Conservation (phyloP, 2,797 vertebrate species). For the Lepilemur septentrionalis region DNA sequence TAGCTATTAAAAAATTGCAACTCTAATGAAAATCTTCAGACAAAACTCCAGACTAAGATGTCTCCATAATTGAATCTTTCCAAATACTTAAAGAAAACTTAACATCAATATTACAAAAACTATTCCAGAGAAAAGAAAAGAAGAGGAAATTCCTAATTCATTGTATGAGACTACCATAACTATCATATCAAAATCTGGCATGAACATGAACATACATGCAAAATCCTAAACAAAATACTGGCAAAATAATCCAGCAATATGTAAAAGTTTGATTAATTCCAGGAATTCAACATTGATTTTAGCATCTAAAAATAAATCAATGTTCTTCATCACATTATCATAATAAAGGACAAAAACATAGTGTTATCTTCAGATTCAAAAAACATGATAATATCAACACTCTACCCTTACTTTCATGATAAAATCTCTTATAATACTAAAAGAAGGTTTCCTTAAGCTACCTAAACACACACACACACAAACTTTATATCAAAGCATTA, state of each 20-base stretch:
- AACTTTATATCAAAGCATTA: neutral
- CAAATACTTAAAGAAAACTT: neutral
- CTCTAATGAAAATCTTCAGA: neutral
- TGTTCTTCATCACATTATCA: conserved; percentile 1
- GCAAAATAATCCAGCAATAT: neutral
- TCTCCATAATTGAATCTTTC: neutral
- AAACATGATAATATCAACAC: neutral
- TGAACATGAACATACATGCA: neutral
- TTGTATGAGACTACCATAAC: neutral
- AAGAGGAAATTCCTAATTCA: neutral
- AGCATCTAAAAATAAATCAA: conserved; percentile 1
- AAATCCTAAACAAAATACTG: neutral
- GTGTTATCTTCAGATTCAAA: neutral
- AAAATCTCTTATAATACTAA: neutral
- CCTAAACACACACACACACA: neutral
- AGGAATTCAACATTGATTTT: neutral
- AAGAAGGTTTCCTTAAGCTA: neutral
- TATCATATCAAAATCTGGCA: neutral
- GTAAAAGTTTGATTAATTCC: neutral
- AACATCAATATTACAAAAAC: neutral
- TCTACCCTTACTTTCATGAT: neutral
- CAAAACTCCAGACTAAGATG: neutral
- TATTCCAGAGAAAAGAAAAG: neutral
- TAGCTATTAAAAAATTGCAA: neutral
- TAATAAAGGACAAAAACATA: neutral